Percentiles rank a stretch among this genome's conserved stretches.
These are phyloP conservation scores for Plodia interpunctella DNA, from an alignment of 1,140 invertebrate genomes.

Conservation along the genomic window DNA sequence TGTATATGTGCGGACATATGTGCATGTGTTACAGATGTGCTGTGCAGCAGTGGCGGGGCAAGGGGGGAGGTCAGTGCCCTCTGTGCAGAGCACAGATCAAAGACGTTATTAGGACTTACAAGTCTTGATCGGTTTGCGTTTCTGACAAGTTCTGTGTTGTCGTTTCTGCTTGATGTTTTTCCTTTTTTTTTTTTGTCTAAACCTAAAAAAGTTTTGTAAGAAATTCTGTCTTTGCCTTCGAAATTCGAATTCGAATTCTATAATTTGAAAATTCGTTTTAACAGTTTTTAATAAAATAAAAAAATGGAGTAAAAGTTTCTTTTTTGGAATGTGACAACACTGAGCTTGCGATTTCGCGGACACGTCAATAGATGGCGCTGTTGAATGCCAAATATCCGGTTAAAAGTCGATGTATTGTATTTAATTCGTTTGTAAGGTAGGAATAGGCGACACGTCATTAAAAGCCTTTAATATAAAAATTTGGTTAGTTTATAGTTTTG, in stretches of 20 bases:
- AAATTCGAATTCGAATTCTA: no score
- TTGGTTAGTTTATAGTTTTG: background rate
- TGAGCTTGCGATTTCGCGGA: background rate
- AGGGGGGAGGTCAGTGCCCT: conserved; percentile 94
- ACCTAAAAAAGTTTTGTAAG: no score
- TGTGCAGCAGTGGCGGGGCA: conserved; percentile 92
- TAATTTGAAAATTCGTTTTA: no score
- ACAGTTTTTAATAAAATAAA: no score
- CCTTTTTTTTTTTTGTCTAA: no score
- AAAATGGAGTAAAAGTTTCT: no score
- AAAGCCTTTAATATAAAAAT: background rate
- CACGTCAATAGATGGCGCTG: no score
- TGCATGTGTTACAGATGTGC: conserved; percentile 99
- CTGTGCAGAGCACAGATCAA: conserved; percentile 94
- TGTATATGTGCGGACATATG: conserved; percentile 99
- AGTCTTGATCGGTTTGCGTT: conserved; percentile 81
- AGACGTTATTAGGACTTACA: conserved; percentile 97
- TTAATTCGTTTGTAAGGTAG: background rate
- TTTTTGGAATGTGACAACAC: background rate
- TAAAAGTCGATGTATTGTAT: conserved; percentile 1
- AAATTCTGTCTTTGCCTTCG: no score
- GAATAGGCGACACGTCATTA: background rate
- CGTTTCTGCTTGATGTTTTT: background rate
- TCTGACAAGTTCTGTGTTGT: background rate
- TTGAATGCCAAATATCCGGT: background rate